These are phyloP conservation scores for Rousettus madagascariensis DNA, from an alignment of 2,797 vertebrate genomes.

Conservation along the genomic window DNA sequence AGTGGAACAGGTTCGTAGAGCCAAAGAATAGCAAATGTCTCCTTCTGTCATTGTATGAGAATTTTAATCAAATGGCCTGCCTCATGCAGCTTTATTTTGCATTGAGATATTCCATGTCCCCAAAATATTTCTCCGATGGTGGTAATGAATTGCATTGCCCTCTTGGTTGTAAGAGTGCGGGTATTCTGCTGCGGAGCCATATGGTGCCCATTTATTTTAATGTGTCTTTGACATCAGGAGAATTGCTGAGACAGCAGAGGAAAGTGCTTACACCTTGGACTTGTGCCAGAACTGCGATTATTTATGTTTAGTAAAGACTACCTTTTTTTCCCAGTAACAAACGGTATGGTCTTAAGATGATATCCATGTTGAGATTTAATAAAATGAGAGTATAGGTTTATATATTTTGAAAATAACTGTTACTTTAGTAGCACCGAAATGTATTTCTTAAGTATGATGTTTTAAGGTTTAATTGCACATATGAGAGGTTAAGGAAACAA, in stretches of 20 bases:
- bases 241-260: constrained; percentile 87
- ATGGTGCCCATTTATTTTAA: constrained; percentile 93
- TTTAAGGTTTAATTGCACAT: constrained; percentile 59
- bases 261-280: constrained; percentile 84
- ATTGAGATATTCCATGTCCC: constrained; percentile 73
- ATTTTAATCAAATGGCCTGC: constrained; percentile 69
- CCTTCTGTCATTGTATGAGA: constrained; percentile 42
- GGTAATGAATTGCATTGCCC: constrained; percentile 89
- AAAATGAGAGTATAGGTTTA: constrained; percentile 66
- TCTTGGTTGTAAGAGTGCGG: constrained; percentile 80
- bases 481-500: constrained; percentile 61
- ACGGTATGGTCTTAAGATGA: constrained; percentile 57
- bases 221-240: constrained; percentile 89
- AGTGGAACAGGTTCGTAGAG: constrained; percentile 56
- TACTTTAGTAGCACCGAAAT: constrained; percentile 16
- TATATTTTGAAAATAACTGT: constrained; percentile 56
- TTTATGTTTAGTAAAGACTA: constrained; percentile 82
- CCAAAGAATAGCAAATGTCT: constrained; percentile 71
- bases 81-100: constrained; percentile 66
- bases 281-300: constrained; percentile 83
- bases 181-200: constrained; percentile 88
- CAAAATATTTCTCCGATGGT: constrained; percentile 78
- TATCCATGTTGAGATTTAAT: constrained; percentile 61
- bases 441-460: constrained; percentile 45
- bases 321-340: constrained; percentile 77